Evolutionary conservation across 2,888 invertebrate genomes (phyloP).

Genomic region (Drosophila dives): DNA sequence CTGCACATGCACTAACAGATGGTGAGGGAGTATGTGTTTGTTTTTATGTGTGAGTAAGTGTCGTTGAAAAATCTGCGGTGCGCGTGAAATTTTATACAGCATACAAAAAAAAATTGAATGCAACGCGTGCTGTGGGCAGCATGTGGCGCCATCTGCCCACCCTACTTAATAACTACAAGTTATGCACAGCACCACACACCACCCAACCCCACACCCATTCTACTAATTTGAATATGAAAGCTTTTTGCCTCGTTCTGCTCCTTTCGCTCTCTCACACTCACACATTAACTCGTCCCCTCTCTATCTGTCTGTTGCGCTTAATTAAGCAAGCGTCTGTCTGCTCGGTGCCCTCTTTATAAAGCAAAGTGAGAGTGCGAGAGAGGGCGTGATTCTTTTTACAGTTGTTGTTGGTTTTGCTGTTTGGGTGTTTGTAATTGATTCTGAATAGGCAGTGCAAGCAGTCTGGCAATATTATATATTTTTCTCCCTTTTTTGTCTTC

Average conservation of each 20-base stretch:
- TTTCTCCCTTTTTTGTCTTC: constrained; percentile 51
- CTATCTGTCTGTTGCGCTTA: constrained; percentile 60
- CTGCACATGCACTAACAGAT: neutral
- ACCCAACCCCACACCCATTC: neutral
- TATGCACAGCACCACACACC: constrained; percentile 17
- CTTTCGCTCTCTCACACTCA: constrained; percentile 12
- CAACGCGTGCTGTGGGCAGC: constrained; percentile 41
- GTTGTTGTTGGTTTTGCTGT: constrained; percentile 25
- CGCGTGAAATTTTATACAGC: constrained; percentile 46
- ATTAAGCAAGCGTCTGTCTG: constrained; percentile 69
- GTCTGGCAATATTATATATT: constrained; percentile 23
- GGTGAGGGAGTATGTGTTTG: neutral
- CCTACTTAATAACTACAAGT: constrained; percentile 27
- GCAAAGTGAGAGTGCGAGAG: constrained; percentile 31
- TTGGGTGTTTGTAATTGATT: constrained; percentile 54
- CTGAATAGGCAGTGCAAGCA: constrained; percentile 40
- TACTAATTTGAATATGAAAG: constrained; percentile 31
- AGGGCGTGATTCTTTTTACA: constrained; percentile 6
- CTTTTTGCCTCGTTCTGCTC: constrained; percentile 19
- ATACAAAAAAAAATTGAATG: constrained; percentile 36
- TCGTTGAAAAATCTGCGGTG: constrained; percentile 43
- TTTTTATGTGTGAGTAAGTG: constrained; percentile 16
- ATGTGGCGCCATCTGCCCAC: constrained; percentile 47
- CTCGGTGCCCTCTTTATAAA: constrained; percentile 34
- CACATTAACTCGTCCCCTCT: neutral